A percentile compares a stretch with the other conserved stretches of the same genome.
phyloP scores from a whole-genome alignment of 2,888 invertebrate genomes.

The Arge pagana region DNA sequence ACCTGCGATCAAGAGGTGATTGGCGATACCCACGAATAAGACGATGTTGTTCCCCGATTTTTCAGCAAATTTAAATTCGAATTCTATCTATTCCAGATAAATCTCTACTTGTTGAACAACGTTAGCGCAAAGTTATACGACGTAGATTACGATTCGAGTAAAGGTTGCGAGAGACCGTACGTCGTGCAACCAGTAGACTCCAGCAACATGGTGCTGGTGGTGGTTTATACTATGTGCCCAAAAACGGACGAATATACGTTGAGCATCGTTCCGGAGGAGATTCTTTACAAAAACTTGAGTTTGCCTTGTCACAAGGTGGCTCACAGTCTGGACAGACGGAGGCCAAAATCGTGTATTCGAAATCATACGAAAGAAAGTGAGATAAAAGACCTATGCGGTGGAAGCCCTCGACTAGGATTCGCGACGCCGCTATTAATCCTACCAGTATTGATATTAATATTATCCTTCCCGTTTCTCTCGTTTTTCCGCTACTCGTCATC shows the following conservation, averaged over 20 bases:
- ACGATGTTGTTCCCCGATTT: neutral
- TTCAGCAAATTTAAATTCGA: neutral
- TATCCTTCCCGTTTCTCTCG: neutral
- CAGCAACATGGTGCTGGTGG: slow-evolving; percentile 79
- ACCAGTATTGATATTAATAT: slow-evolving; percentile 8
- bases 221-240: slow-evolving; percentile 67
- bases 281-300: slow-evolving; percentile 52
- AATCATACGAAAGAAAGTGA: slow-evolving; percentile 74
- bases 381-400: slow-evolving; percentile 53
- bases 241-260: slow-evolving; percentile 58
- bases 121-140: slow-evolving; percentile 42
- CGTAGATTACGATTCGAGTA: slow-evolving; percentile 33
- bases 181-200: slow-evolving; percentile 75
- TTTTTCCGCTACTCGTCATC: neutral
- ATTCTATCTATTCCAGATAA: slow-evolving; percentile 38
- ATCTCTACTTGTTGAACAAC: slow-evolving; percentile 57
- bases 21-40: neutral
- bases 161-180: slow-evolving; percentile 63
- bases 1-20: slow-evolving; percentile 79
- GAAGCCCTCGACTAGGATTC: slow-evolving; percentile 30
- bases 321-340: slow-evolving; percentile 68
- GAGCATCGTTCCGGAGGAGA: slow-evolving; percentile 57
- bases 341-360: slow-evolving; percentile 77
- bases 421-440: slow-evolving; percentile 35
- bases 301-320: slow-evolving; percentile 66